A percentile compares a stretch with the other conserved stretches of the same genome.
Evolutionary conservation across 2,888 invertebrate species (phyloP).

Genomic region (Synanthedon formicaeformis): DNA sequence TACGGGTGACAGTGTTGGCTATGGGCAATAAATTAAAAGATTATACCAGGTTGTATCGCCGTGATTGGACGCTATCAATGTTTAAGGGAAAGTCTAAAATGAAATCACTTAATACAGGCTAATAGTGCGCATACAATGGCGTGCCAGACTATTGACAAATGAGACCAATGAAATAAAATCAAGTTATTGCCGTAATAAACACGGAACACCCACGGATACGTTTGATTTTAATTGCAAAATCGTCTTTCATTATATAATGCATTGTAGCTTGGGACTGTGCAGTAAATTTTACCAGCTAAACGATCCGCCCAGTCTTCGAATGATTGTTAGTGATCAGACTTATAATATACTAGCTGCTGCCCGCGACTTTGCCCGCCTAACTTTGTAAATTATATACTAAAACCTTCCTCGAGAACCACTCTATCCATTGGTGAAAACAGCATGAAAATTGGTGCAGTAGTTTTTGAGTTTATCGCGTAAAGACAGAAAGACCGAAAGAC

Average conservation of each 20-base stretch:
- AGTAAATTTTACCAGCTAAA: background rate
- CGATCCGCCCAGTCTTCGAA: background rate
- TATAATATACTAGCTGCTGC: no score
- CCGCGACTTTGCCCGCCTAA: no score
- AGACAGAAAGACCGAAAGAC: no score
- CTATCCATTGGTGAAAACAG: no score
- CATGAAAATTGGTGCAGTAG: no score
- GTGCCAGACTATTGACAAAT: slow-evolving; percentile 38
- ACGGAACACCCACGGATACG: slow-evolving; percentile 10
- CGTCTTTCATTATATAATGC: background rate
- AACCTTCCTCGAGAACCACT: no score
- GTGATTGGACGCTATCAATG: slow-evolving; percentile 59
- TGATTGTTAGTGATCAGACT: background rate
- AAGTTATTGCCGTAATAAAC: slow-evolving; percentile 19
- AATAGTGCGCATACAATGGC: slow-evolving; percentile 44
- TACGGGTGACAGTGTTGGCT: slow-evolving; percentile 50
- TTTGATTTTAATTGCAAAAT: background rate
- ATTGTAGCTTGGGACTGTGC: background rate
- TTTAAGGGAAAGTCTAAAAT: slow-evolving; percentile 61
- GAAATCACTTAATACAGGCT: slow-evolving; percentile 58
- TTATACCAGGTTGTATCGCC: slow-evolving; percentile 55
- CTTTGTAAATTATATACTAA: no score
- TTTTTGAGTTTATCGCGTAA: no score
- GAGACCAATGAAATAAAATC: slow-evolving; percentile 15
- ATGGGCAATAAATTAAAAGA: slow-evolving; percentile 64